These are phyloP conservation scores for Elanoides forficatus DNA, from an alignment of 2,113 vertebrate species.

Conservation along the genomic window DNA sequence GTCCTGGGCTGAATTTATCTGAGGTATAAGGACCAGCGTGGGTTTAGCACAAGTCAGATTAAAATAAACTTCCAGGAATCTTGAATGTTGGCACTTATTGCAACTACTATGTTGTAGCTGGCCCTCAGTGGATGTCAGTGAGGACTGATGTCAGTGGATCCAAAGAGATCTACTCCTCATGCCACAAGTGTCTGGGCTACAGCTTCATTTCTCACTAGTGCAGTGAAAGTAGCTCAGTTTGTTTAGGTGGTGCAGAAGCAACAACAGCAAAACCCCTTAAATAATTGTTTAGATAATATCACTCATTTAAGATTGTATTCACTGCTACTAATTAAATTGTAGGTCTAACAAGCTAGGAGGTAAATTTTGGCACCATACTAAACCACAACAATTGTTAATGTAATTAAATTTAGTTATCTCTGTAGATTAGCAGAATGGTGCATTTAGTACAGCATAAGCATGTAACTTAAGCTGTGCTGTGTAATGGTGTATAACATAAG, in stretches of 20 bases:
- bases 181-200: neutral
- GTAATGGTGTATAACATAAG: neutral
- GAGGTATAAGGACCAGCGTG: neutral
- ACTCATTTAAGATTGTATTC: neutral
- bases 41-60: neutral
- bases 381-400: constrained; percentile 43
- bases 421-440: constrained; percentile 16
- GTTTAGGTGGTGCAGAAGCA: neutral
- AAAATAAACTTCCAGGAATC: neutral
- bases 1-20: neutral
- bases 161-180: neutral
- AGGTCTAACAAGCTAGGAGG: constrained; percentile 10
- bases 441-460: neutral
- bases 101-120: neutral
- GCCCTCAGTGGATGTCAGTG: neutral
- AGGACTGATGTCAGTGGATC: neutral
- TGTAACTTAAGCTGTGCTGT: neutral
- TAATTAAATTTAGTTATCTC: constrained; percentile 53
- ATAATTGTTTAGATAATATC: neutral
- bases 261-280: neutral
- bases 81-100: neutral
- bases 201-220: neutral
- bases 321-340: constrained; percentile 31
- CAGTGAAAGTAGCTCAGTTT: neutral
- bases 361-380: neutral